phyloP scores from a whole-genome alignment of 2,113 vertebrate species.

The Phaethon lepturus region DNA sequence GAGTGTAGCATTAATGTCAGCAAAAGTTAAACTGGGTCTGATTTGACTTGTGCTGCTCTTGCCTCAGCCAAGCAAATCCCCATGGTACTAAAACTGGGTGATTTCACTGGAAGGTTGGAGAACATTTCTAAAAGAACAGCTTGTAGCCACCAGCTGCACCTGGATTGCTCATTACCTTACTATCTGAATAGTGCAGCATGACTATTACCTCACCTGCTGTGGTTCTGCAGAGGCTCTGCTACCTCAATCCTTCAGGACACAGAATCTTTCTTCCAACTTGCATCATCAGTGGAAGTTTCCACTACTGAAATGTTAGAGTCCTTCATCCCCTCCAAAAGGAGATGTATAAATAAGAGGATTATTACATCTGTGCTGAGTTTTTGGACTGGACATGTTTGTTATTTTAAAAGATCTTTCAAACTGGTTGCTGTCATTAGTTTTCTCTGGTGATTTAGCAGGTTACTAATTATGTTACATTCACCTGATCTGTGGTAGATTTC shows the following conservation, averaged over 20 bases:
- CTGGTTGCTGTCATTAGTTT: background rate
- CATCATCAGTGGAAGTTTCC: background rate
- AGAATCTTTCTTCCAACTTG: background rate
- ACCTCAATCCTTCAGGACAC: background rate
- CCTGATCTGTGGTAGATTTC: background rate
- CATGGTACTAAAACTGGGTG: background rate
- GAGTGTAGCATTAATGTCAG: background rate
- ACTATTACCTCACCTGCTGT: background rate
- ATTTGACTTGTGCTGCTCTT: background rate
- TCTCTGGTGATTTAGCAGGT: background rate
- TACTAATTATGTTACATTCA: background rate
- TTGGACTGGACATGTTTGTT: background rate
- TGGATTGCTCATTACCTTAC: background rate
- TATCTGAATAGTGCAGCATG: background rate
- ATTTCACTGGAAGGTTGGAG: background rate
- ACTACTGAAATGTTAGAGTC: background rate
- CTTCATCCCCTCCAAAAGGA: background rate
- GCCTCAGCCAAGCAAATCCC: background rate
- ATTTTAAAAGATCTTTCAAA: background rate
- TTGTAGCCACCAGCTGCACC: background rate
- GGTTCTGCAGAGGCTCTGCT: background rate
- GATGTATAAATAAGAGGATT: background rate
- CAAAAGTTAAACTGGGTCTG: background rate
- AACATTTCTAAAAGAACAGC: background rate
- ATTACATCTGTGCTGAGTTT: background rate